Evolutionary conservation across 1,140 invertebrate genomes (phyloP), one percentile per base, ranked within the genome.

Genomic region (Samia ricini): DNA sequence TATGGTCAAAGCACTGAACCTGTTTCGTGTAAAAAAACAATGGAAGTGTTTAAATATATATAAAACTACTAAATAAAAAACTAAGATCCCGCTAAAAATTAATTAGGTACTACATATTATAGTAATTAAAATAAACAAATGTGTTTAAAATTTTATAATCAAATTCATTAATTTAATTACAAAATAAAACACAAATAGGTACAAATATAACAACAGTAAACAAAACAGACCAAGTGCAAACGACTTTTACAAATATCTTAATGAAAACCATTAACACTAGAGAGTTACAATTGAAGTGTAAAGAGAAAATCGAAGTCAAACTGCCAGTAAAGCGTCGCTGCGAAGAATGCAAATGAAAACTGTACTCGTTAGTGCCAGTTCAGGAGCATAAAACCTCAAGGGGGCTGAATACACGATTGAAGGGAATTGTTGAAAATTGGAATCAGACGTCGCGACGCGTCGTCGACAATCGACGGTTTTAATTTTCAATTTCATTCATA

Each of bases 291-390:
- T 55, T 23, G 52, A 55, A 55, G 52, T 55, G 52, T 55, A 55
- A 55, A 55, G 52, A 22, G 21, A 55, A 55, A 23, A 24, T 55
- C 52, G 24, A 20, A 55, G 22, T 15, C 21, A 12, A 42, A 42
- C 33, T 42, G 10, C 10, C 7, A 15, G 33, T 42, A n/a, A 24
- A 55, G 7, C 50, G 50, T 55, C 23, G 22, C 7, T 55, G 20
- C 18, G 33, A 63, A 68, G 66, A 68, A 63, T 63, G 54, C 24
- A 49, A 63, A 63, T 63, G 61, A 63, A 63, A 63, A 24, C 56
- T 51, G 42, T 63, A 33, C 57, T 68, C 66, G 61, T 63, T 68
- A 68, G 66, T 58, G 55, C 42, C 24, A 68, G 66, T 52, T 42
- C 57, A 49, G 58, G 59, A 65, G 63, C 51, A 42, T 49, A 36